These are phyloP conservation scores for Natator depressus DNA, from an alignment of 2,113 vertebrate species.

Conservation along the genomic window DNA sequence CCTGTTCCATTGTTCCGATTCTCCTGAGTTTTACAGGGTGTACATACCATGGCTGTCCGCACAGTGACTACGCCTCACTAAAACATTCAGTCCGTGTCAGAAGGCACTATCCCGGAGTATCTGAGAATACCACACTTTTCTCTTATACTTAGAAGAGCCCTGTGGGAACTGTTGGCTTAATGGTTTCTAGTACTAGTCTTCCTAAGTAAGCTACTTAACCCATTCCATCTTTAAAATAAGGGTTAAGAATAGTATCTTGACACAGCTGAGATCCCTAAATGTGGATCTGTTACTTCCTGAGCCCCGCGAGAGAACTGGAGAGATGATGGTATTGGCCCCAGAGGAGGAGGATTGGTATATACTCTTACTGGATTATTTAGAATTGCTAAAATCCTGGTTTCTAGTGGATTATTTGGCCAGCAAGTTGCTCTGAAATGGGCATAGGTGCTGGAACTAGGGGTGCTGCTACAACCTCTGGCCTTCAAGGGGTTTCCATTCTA, in stretches of 20 bases:
- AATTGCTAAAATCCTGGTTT: background rate
- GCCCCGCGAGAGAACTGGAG: background rate
- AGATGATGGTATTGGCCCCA: rapidly evolving
- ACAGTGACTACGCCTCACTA: background rate
- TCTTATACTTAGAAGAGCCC: background rate
- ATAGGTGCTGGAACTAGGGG: no score
- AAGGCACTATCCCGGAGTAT: background rate
- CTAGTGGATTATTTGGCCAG: background rate
- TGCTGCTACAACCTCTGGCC: no score
- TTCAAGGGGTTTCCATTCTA: no score
- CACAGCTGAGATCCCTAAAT: background rate
- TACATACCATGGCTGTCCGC: background rate
- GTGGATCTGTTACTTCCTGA: rapidly evolving
- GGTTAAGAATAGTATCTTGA: background rate
- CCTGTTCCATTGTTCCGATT: background rate
- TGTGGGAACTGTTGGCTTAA: background rate
- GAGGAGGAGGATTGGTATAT: rapidly evolving
- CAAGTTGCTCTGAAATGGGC: background rate
- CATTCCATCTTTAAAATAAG: background rate
- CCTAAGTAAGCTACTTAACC: background rate
- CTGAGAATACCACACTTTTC: background rate
- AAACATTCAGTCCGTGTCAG: background rate
- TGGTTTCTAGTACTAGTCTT: background rate
- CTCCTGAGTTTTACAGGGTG: constrained; percentile 1
- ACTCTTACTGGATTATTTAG: background rate